Evolutionary conservation across 2,797 vertebrate species (phyloP), one percentile per base, ranked within the genome.

Genomic region (Anguilla pacifica): DNA sequence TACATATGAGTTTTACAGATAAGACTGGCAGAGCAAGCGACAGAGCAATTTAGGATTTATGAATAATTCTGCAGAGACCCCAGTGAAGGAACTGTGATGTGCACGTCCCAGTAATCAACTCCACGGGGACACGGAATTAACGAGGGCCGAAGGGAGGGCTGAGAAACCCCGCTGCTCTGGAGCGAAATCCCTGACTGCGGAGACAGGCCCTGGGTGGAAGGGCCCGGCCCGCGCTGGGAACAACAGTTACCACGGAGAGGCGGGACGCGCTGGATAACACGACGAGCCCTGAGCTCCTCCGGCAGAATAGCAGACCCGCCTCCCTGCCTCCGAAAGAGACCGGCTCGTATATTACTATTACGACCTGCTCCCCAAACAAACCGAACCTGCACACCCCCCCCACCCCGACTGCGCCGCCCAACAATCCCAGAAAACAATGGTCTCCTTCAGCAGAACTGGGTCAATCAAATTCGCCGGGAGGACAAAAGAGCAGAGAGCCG

Each of bases 371-470:
- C 25, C 39, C 0, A 6, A 43, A 81, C 17, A 79, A 46, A 22
- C 74, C 5, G 70, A 31, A 74, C 70, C 31, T 31, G 19, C 28
- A 74, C 9, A 25, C 25, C 61, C 61, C 2, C 61, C 61, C 15
- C 39, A 39, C 22, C 17, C 59, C 15, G 17, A 5, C 59, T 61
- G 28, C n/a, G 28, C 10, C 6, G 2, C n/a, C 67, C 28, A 31
- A 11, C 31, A 81, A 10, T 49, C 19, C 77, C 43, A 25, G 77
- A 81, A 81, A 49, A 81, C 77, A 81, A 81, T 49, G 43, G 43
- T 81, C 9, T 81, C 46, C 77, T 81, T 51, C 35, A 51, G 77
- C 46, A 51, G 46, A 81, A 81, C 39, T 81, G 77, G 77, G 77
- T 81, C 77, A 81, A 49, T 81, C 77, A 81, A 77, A 77, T 13